phyloP scores from a whole-genome alignment of 2,113 vertebrate genomes.

The Rhinolophus sinicus region DNA sequence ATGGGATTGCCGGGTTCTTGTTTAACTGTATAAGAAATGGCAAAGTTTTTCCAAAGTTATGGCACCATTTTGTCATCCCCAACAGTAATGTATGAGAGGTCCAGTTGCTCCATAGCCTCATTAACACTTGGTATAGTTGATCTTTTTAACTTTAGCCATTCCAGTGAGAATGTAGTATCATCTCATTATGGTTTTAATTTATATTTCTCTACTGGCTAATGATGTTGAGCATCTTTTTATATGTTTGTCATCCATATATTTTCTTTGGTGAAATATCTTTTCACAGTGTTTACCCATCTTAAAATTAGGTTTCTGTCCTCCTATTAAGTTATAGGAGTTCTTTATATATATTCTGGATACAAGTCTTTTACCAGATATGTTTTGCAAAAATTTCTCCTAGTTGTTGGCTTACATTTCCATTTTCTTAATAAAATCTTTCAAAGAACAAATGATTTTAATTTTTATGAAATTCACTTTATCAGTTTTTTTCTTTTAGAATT shows the following conservation, averaged over 20 bases:
- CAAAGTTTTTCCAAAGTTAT: neutral
- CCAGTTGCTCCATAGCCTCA: neutral
- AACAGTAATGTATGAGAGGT: neutral
- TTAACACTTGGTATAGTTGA: neutral
- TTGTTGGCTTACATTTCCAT: neutral
- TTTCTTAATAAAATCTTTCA: neutral
- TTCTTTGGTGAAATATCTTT: neutral
- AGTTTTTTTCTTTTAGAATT: neutral
- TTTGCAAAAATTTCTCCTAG: neutral
- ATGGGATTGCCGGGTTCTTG: neutral
- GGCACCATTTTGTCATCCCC: neutral
- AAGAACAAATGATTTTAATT: neutral
- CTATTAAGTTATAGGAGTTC: neutral
- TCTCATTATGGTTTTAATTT: neutral
- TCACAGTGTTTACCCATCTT: neutral
- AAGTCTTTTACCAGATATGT: neutral
- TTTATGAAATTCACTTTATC: neutral
- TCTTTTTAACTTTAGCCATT: neutral
- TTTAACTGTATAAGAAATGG: conserved; percentile 5
- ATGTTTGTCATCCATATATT: neutral
- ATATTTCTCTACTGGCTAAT: neutral
- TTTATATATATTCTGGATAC: neutral
- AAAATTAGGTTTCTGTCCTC: neutral
- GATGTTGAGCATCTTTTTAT: neutral
- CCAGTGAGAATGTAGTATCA: neutral